Evolutionary conservation across 2,888 invertebrate species (phyloP).

Genomic region (Rosalia funebris): DNA sequence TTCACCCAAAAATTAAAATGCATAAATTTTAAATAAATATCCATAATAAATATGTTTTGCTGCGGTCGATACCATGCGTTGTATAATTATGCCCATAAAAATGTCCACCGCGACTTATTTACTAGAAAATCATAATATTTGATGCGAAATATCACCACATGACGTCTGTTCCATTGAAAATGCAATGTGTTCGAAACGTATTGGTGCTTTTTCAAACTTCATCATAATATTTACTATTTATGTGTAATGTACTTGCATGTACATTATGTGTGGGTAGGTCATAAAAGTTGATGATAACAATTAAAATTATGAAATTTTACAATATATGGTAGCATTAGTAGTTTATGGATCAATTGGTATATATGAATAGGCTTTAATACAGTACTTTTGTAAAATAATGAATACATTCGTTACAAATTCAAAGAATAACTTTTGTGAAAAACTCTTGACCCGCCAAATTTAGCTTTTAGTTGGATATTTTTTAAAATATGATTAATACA

Average conservation of each 20-base stretch:
- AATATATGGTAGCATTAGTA: too few species aligned
- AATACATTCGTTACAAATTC: too few species aligned
- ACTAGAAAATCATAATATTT: conserved; percentile 53
- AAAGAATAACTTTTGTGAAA: too few species aligned
- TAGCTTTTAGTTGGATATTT: too few species aligned
- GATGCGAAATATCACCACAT: conserved; percentile 52
- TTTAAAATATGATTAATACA: too few species aligned
- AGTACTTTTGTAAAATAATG: too few species aligned
- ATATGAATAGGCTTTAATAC: too few species aligned
- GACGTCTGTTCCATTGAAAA: conserved; percentile 47
- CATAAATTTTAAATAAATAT: neutral
- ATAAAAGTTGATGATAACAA: too few species aligned
- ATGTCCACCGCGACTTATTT: conserved; percentile 50
- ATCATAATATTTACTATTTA: conserved; percentile 14
- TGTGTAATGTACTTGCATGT: neutral
- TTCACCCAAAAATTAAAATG: neutral
- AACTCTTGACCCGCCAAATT: too few species aligned
- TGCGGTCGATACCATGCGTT: neutral
- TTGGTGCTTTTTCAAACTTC: conserved; percentile 43
- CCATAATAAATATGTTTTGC: neutral
- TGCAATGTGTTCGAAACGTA: conserved; percentile 44
- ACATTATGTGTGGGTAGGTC: too few species aligned
- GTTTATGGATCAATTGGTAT: too few species aligned
- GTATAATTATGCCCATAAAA: conserved; percentile 45
- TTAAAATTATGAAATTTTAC: too few species aligned